These are phyloP conservation scores for Leiothrix lutea DNA, from an alignment of 2,113 vertebrate species.

Conservation along the genomic window DNA sequence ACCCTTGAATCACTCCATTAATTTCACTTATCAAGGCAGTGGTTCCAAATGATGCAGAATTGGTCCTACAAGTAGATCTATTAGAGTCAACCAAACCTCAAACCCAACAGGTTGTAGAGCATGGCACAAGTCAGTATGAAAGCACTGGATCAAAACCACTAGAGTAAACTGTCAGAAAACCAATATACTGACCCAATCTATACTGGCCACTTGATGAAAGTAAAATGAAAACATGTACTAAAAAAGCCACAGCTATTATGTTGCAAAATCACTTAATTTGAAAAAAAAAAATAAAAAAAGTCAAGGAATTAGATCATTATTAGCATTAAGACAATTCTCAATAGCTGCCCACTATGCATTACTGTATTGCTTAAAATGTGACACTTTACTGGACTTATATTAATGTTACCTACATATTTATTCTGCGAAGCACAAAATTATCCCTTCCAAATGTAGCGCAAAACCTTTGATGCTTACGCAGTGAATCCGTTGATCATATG, in stretches of 20 bases:
- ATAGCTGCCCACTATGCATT: not conserved
- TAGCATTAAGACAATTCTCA: not conserved
- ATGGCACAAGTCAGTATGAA: not conserved
- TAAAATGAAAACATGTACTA: not conserved
- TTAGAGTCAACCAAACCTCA: not conserved
- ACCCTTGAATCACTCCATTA: not conserved
- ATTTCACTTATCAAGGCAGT: not conserved
- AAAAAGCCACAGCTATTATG: not conserved
- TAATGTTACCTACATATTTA: constrained; percentile 73
- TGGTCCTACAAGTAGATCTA: not conserved
- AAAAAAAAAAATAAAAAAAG: not conserved
- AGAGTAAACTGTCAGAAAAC: not conserved
- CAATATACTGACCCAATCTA: not conserved
- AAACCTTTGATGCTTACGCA: constrained; percentile 84
- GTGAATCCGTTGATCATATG: constrained; percentile 99
- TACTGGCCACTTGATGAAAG: not conserved
- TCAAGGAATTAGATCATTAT: not conserved
- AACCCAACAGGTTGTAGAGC: not conserved
- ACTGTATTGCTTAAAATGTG: constrained; percentile 40
- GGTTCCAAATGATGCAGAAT: not conserved
- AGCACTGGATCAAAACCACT: not conserved
- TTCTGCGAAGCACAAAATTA: constrained; percentile 65
- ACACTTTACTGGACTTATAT: constrained; percentile 58
- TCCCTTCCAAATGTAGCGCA: constrained; percentile 64
- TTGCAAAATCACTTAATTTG: not conserved